phyloP scores from a whole-genome alignment of 64 coral and sea anemone species.

The Actinia equina region DNA sequence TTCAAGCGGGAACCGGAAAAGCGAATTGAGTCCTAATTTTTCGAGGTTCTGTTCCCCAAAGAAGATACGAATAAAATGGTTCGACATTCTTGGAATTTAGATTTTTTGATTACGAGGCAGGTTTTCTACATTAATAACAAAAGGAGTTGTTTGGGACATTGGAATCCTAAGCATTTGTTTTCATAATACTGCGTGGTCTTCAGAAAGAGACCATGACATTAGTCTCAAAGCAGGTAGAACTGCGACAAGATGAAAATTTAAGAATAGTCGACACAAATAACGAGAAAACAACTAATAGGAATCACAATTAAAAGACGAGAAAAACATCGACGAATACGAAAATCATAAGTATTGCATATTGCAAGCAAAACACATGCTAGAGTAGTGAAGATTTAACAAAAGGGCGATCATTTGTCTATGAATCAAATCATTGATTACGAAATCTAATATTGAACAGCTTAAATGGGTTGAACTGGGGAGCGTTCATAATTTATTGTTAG shows the following conservation, averaged over 20 bases:
- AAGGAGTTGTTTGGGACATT: neutral
- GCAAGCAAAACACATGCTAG: neutral
- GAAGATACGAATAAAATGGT: neutral
- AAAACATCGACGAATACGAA: constrained; percentile 2
- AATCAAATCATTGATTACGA: neutral
- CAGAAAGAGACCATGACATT: neutral
- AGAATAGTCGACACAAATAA: neutral
- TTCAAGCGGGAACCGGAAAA: neutral
- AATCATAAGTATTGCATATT: constrained; percentile 5
- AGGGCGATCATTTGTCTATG: neutral
- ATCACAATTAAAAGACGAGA: too few relatives aligned
- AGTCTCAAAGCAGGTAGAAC: neutral
- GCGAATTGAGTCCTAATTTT: neutral
- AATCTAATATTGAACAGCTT: too few relatives aligned
- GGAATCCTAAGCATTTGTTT: neutral
- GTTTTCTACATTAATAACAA: neutral
- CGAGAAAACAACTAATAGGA: neutral
- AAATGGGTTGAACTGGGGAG: too few relatives aligned
- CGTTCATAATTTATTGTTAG: too few relatives aligned
- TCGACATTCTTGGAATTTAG: neutral
- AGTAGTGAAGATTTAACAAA: neutral
- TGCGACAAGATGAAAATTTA: neutral
- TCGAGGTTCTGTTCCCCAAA: neutral
- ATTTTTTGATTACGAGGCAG: neutral
- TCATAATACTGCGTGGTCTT: too few relatives aligned